Percentiles rank a stretch among this genome's conserved stretches.
These are phyloP conservation scores for Chrysomela aeneicollis DNA, from an alignment of 2,888 invertebrate species.

Conservation along the genomic window DNA sequence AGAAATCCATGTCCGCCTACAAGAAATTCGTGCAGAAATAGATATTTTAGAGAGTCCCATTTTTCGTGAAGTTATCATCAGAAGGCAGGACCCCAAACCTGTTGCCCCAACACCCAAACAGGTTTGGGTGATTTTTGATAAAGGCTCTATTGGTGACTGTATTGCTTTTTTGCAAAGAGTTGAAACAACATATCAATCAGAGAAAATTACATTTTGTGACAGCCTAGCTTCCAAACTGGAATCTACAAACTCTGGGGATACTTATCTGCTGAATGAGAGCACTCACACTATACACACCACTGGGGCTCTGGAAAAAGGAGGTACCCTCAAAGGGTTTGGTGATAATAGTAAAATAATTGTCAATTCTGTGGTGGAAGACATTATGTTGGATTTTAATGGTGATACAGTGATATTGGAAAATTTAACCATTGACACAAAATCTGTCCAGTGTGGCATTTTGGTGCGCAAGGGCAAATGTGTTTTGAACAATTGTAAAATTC, in stretches of 20 bases:
- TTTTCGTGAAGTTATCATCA: conserved; percentile 63
- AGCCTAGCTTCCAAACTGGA: conserved; percentile 59
- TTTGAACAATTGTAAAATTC: conserved; percentile 64
- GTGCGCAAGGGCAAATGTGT: conserved; percentile 58
- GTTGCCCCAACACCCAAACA: conserved; percentile 39
- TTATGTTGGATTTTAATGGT: conserved; percentile 65
- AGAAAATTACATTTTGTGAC: conserved; percentile 60
- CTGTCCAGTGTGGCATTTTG: conserved; percentile 62
- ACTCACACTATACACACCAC: conserved; percentile 63
- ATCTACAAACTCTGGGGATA: conserved; percentile 60
- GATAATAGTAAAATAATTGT: conserved; percentile 48
- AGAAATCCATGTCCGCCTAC: conserved; percentile 65
- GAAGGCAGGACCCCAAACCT: conserved; percentile 42
- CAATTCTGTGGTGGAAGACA: conserved; percentile 63
- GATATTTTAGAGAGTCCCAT: conserved; percentile 69
- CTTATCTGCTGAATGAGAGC: conserved; percentile 64
- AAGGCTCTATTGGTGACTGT: conserved; percentile 62
- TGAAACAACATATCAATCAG: conserved; percentile 56
- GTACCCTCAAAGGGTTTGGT: conserved; percentile 53
- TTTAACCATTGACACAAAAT: conserved; percentile 64
- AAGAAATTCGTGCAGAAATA: conserved; percentile 67
- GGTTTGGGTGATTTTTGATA: conserved; percentile 63
- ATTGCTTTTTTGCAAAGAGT: conserved; percentile 61
- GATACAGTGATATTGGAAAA: conserved; percentile 65
- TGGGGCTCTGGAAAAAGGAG: conserved; percentile 65